Evolutionary conservation across 2,797 vertebrate species (phyloP).

Genomic region (Sarcoramphus papa): DNA sequence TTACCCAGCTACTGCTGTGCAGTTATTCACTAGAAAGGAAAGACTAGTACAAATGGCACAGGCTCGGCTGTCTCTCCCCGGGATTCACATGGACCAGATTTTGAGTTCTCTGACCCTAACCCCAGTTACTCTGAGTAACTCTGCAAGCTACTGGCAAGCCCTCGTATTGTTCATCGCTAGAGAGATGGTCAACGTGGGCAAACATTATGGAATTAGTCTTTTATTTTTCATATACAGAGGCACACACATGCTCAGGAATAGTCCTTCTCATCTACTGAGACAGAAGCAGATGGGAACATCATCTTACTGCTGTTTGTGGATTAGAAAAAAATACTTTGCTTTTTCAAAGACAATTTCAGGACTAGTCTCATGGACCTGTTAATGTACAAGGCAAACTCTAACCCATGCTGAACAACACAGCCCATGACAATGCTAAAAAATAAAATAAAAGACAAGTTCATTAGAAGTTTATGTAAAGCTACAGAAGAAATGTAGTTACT

Average conservation of each 20-base stretch:
- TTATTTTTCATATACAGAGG: background rate
- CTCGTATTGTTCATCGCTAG: background rate
- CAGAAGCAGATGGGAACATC: background rate
- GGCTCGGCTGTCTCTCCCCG: background rate
- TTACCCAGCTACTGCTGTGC: background rate
- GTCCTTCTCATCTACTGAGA: background rate
- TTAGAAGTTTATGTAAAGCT: background rate
- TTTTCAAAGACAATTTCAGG: background rate
- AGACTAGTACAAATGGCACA: background rate
- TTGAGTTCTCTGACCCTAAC: background rate
- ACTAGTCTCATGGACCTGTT: background rate
- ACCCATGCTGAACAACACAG: background rate
- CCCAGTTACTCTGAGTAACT: no score
- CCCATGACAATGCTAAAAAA: background rate
- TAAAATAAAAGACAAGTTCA: background rate
- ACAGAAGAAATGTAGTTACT: background rate
- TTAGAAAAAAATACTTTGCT: background rate
- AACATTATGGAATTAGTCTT: background rate
- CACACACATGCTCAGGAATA: background rate
- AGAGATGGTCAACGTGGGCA: background rate
- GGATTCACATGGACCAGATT: background rate
- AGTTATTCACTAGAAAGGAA: background rate
- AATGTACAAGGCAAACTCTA: background rate
- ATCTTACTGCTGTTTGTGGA: background rate
- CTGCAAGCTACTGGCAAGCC: background rate